Base-by-base conservation (phyloP, 1,140 invertebrate species). In the Hylaeus volcanicus region DNA sequence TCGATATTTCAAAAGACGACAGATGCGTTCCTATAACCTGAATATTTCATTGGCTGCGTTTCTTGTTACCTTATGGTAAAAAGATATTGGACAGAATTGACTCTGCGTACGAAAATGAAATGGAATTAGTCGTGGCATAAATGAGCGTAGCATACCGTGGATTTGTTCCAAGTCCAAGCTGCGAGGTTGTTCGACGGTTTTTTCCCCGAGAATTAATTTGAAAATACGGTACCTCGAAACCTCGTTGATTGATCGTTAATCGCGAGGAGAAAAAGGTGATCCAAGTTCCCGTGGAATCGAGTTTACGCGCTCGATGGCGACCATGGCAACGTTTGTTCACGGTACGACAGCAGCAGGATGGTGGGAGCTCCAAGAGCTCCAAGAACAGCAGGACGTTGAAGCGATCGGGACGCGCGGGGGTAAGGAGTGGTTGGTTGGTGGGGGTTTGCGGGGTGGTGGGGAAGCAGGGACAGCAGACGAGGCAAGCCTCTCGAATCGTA, bases 241-340 rank as follows among this genome's bases (percentile, higher is more conserved):
- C 12, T 26, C 39, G 8, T 58, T 9, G 39, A 56, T 73, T 5
- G 43, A 79, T 79, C 41, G 55, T 61, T 48, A 74, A 74, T 79
- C 61, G 41, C 14, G n/a, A 1, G 41, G 15, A 8, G 8, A 43
- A 56, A 60, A 68, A 58, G n/a, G 66, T 55, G 68, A 53, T 61
- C 66, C 66, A 78, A 60, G 56, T 77, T 77, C n/a, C 45, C 64
- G 63, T 61, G 76, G 71, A 74, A 81, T 76, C 12, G 69, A 78
- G 83, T 85, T 82, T 82, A 86, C 84, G 69, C 72, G 64, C 48
- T 81, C 74, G 81, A 75, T 72, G 83, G 80, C 80, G 84, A 86
- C 84, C 76, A 86, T 80, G 81, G 84, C 60, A 83, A 86, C 72
- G 76, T 83, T 86, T 68, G 81, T 79, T 82, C 80, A 66, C 68